Evolutionary conservation across 2,888 invertebrate genomes (phyloP), one percentile per base, ranked within the genome.

Genomic region (Eupeodes luniger): DNA sequence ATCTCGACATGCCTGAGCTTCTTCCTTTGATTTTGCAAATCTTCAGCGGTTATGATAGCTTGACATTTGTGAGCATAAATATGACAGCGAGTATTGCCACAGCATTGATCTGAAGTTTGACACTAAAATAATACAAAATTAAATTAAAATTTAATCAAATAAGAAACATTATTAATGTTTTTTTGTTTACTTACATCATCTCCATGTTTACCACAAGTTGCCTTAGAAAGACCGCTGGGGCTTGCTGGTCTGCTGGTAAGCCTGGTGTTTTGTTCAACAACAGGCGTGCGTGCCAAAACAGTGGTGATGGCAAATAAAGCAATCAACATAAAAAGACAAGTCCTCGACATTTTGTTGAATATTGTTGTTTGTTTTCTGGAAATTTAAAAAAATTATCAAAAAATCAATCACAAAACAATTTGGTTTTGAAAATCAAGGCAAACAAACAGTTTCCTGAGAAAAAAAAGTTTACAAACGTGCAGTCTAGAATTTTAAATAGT

Each of bases 1-100:
- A 72, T 72, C n/a, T 72, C 72, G 10, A 72, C 72, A 14, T 72
- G 72, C 4, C 72, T 47, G 57, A 72, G 72, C 47, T 72, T 72
- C 59, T 59, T 59, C 40, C 47, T 72, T 59, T 72, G 72, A 9
- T 44, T 19, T 0, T 1, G 0, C 47, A 72, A 72, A 27, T 72
- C 72, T 1, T 59, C 59, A 4, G 47, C 4, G 5, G 72, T 72
- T 14, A 72, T 72, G 14, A 72, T 16, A 4, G 47, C 72, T n/a
- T 47, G 57, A 7, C 72, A 72, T n/a, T 72, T 72, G 10, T 40
- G 14, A 1, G 72, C 72, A 4, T 72, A 72, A 16, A 19, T 16
- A 34, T 72, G 57, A 34, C 72, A 72, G 11, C 72, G 34, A 10
- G 59, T 59, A 11, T 47, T 59, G 0, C 47, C 72, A 11, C 72